Evolutionary conservation across 1,140 invertebrate species (phyloP).

Genomic region (Heliconius hewitsoni): DNA sequence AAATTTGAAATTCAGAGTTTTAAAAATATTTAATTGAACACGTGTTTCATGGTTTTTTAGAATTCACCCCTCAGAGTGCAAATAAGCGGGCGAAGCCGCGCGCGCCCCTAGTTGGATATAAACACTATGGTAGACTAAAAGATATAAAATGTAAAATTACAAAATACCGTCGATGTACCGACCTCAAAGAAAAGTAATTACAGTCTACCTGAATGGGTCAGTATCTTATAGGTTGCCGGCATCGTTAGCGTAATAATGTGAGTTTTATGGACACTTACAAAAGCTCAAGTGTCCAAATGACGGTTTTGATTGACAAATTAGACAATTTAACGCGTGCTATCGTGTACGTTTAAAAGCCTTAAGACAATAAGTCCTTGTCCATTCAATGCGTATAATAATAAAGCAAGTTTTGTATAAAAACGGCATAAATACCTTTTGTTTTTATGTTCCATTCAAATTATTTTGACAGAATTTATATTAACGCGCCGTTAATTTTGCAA

Average conservation of each 20-base stretch:
- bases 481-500: background rate
- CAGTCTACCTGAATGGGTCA: constrained; percentile 20
- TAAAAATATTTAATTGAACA: no score
- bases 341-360: background rate
- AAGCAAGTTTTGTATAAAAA: background rate
- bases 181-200: constrained; percentile 11
- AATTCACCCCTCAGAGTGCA: no score
- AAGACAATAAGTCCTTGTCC: background rate
- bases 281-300: constrained; percentile 6
- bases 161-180: background rate
- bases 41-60: no score
- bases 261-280: constrained; percentile 13
- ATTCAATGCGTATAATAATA: background rate
- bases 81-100: no score
- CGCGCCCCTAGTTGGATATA: no score
- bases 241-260: constrained; percentile 18
- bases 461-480: background rate
- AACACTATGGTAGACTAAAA: background rate
- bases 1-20: no score
- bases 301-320: constrained; percentile 6
- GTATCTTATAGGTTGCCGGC: constrained; percentile 13
- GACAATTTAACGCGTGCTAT: background rate
- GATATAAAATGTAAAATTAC: background rate
- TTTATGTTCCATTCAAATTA: background rate
- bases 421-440: background rate